Percentiles rank a stretch among this genome's conserved stretches.
phyloP scores from a whole-genome alignment of 2,797 vertebrate genomes.

The Necrosyrtes monachus region DNA sequence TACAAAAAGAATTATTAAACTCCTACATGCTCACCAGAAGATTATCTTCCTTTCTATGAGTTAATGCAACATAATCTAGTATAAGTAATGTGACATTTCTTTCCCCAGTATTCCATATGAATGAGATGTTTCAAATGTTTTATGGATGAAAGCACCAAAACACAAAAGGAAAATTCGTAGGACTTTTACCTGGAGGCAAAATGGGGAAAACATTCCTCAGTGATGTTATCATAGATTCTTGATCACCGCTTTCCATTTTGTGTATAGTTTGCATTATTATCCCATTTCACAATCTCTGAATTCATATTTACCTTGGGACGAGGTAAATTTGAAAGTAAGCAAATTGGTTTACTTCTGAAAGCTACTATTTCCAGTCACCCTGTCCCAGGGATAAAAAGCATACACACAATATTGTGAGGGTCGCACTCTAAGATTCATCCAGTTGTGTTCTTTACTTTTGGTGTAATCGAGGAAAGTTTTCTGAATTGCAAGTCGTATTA shows the following conservation, averaged over 20 bases:
- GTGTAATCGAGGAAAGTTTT: neutral
- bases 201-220: neutral
- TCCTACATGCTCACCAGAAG: neutral
- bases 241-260: accelerated
- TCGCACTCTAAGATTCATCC: neutral
- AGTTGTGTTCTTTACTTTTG: neutral
- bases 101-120: neutral
- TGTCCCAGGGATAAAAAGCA: neutral
- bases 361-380: neutral
- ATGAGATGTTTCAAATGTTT: neutral
- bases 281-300: neutral
- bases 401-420: accelerated
- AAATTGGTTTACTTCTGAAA: neutral
- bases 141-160: neutral
- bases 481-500: neutral
- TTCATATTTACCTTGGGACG: neutral
- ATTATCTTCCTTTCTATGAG: neutral
- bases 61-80: neutral
- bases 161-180: neutral
- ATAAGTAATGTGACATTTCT: neutral
- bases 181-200: neutral
- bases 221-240: neutral
- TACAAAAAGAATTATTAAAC: neutral
- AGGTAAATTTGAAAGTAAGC: neutral
- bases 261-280: neutral